A percentile compares a stretch with the other conserved stretches of the same genome.
Conservation (phyloP, 2,888 invertebrate genomes). For the Antitype chi region DNA sequence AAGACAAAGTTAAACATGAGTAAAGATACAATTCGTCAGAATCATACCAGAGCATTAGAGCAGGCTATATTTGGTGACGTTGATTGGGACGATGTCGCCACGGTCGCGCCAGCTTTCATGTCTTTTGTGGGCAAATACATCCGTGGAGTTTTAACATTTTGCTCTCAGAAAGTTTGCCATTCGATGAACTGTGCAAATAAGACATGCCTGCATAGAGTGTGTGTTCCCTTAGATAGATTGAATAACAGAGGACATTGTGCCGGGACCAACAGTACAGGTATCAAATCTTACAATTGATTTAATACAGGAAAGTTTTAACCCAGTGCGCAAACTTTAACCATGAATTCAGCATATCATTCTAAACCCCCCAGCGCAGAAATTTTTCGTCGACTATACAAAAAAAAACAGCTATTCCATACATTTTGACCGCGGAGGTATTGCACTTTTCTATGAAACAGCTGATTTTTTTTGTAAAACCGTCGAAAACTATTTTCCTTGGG, state of each 20-base stretch:
- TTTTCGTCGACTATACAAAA: too few relatives aligned
- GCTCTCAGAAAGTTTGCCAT: conserved; percentile 82
- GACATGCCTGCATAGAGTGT: conserved; percentile 82
- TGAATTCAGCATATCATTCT: too few relatives aligned
- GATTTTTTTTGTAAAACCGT: too few relatives aligned
- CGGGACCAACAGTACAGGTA: conserved; percentile 82
- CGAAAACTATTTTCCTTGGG: too few relatives aligned
- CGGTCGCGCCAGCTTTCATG: conserved; percentile 83
- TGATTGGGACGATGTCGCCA: conserved; percentile 84
- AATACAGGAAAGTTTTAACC: too few relatives aligned
- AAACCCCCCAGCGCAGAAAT: too few relatives aligned
- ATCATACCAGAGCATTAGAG: conserved; percentile 80
- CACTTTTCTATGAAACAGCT: too few relatives aligned
- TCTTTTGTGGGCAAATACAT: conserved; percentile 87
- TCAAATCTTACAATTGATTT: conserved; percentile 12
- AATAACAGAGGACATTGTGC: conserved; percentile 85
- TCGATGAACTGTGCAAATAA: conserved; percentile 86
- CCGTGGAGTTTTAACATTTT: conserved; percentile 84
- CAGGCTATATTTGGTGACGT: conserved; percentile 85
- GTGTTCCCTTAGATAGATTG: conserved; percentile 78
- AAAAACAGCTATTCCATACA: too few relatives aligned
- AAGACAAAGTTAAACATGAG: conserved; percentile 82
- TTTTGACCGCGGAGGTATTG: too few relatives aligned
- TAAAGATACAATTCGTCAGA: conserved; percentile 76
- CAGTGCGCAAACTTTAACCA: too few relatives aligned